Base-by-base conservation (phyloP, 23 tunicate genomes). In the Trididemnum clinides region DNA sequence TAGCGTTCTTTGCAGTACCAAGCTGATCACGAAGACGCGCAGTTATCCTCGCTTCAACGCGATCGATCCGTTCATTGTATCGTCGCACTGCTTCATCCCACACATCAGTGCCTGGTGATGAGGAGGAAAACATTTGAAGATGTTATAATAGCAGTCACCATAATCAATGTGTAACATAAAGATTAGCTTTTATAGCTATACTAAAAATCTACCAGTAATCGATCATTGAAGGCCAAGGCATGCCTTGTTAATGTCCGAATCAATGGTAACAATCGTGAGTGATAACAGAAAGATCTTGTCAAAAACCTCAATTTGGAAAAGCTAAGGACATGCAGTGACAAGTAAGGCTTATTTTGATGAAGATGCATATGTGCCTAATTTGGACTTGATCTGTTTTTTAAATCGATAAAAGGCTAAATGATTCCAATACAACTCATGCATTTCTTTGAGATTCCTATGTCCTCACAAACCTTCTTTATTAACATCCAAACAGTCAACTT, bases 1-100 rank as follows among this genome's bases (percentile, higher is more conserved):
- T 96, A 0, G 99, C 99, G 73, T 91, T 90, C 64, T 91, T 96
- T 34, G 99, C 99, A 22, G 87, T 91, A 21, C 95, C 99, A 18
- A 96, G 93, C 72, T 96, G 99, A 58, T 96, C 99, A 2, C 99
- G 79, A 34, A 96, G 57, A 2, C 97, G 38, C 0, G 99, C 94
- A 34, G 99, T 96, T 71, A 96, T 96, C 28, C 95, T 51, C 35
- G 90, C 84, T 38, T 96, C 99, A 25, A 96, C 99, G 10, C 99
- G 87, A 77, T 96, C 99, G 72, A 96, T 96, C 34, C 94, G 65
- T 64, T 96, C 99, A 39, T 96, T 89, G 70, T 96, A 96, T 35
- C 99, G 81, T 0, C 82, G 64, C 62, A 89, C 37, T 5, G 99
- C 99, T 63, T 96, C 92, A 58, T 91, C 96, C 99, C 99, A 96